Evolutionary conservation across 2,888 invertebrate genomes (phyloP).

Genomic region (Sphecodes monilicornis): DNA sequence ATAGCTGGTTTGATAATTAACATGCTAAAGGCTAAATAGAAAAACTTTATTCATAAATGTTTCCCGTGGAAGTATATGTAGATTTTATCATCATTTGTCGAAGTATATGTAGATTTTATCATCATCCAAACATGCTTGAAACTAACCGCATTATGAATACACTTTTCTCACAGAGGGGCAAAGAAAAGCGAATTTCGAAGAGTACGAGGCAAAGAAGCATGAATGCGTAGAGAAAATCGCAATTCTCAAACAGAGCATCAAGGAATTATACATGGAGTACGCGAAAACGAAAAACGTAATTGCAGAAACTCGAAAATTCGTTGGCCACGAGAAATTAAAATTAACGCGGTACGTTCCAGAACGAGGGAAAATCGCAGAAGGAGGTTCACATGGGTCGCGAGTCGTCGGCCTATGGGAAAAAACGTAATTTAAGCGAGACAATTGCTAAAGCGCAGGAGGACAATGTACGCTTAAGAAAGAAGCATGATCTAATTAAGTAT

Average conservation of each 20-base stretch:
- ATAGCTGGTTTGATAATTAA: too few species aligned
- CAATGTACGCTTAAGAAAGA: constrained; percentile 85
- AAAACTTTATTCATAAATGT: not conserved
- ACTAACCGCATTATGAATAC: not conserved
- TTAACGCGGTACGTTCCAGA: constrained; percentile 71
- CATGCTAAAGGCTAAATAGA: not conserved
- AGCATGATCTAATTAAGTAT: constrained; percentile 90
- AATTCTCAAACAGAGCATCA: constrained; percentile 90
- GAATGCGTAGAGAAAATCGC: constrained; percentile 90
- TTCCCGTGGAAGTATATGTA: not conserved
- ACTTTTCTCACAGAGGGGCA: constrained; percentile 89
- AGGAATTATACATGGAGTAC: constrained; percentile 87
- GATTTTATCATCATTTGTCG: not conserved
- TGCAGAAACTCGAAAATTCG: not conserved
- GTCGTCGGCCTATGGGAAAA: constrained; percentile 74
- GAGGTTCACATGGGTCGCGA: constrained; percentile 70
- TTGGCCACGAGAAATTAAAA: not conserved
- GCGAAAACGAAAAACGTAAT: constrained; percentile 85
- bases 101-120: too few species aligned
- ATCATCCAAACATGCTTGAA: not conserved
- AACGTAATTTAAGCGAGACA: constrained; percentile 76
- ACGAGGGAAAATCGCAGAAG: constrained; percentile 77
- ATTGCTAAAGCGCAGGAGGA: constrained; percentile 77
- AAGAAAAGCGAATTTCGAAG: constrained; percentile 92
- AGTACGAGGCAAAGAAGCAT: constrained; percentile 91